phyloP scores from a whole-genome alignment of 2,797 vertebrate species.

The Zalophus californianus region DNA sequence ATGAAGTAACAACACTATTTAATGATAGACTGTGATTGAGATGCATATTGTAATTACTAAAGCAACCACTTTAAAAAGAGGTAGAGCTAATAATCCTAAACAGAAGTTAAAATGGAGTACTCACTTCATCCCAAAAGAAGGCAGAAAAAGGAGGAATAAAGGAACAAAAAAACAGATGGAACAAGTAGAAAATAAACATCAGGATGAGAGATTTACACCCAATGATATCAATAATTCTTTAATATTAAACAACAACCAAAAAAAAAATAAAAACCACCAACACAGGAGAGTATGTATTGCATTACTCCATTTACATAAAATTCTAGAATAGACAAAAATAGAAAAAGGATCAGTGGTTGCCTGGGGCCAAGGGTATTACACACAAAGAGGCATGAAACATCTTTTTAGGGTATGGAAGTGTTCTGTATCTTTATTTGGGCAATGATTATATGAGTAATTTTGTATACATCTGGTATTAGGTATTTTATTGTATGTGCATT shows the following conservation, averaged over 20 bases:
- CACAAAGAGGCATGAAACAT: background rate
- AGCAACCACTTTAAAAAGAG: background rate
- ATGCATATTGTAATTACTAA: background rate
- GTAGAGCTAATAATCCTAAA: background rate
- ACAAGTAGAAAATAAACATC: constrained; percentile 25
- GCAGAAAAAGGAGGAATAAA: background rate
- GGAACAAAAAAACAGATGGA: background rate
- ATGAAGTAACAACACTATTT: background rate
- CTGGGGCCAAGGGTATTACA: background rate
- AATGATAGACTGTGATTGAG: background rate
- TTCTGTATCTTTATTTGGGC: background rate
- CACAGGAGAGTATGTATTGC: background rate
- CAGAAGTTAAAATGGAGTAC: background rate
- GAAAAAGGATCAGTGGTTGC: background rate
- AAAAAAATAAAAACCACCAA: background rate
- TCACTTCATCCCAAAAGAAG: background rate
- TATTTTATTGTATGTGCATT: background rate
- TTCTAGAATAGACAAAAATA: constrained; percentile 18
- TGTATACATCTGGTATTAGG: background rate
- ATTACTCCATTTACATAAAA: background rate
- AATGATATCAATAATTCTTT: background rate
- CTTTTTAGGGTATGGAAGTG: background rate
- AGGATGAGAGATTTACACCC: background rate
- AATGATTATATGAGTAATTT: background rate
- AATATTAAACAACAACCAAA: background rate